Evolutionary conservation across 2,113 vertebrate genomes (phyloP).

Genomic region (Ammodytes dubius): DNA sequence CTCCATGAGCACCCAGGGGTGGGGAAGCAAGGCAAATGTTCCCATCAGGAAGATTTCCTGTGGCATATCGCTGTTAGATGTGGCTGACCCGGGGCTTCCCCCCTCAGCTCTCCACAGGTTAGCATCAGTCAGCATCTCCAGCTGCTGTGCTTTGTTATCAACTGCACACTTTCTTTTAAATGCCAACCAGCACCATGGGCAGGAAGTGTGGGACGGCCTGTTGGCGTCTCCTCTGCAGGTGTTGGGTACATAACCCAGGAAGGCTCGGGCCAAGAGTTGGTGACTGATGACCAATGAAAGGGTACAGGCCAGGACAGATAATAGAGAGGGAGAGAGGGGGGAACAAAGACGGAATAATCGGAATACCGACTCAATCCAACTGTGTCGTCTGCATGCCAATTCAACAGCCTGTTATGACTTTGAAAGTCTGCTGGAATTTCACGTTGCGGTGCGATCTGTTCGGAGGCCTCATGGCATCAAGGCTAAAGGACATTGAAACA

Average conservation of each 20-base stretch:
- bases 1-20: conserved; percentile 33
- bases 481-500: neutral
- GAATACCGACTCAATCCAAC: neutral
- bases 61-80: conserved; percentile 72
- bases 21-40: conserved; percentile 34
- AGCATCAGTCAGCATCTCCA: conserved; percentile 66
- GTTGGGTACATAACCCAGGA: neutral
- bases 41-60: conserved; percentile 52
- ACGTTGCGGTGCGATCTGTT: conserved; percentile 3
- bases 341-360: neutral
- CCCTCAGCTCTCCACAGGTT: conserved; percentile 48
- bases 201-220: conserved; percentile 34
- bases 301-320: neutral
- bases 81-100: conserved; percentile 53
- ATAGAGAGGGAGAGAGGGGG: neutral
- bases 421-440: conserved; percentile 36
- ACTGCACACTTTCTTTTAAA: conserved; percentile 71
- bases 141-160: conserved; percentile 71
- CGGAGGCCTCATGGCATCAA: neutral
- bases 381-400: neutral
- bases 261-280: neutral
- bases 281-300: conserved; percentile 14
- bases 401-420: conserved; percentile 19
- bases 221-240: conserved; percentile 59
- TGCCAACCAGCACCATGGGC: conserved; percentile 63